Evolutionary conservation across 2,797 vertebrate species (phyloP).

Genomic region (Poecilia velifera): DNA sequence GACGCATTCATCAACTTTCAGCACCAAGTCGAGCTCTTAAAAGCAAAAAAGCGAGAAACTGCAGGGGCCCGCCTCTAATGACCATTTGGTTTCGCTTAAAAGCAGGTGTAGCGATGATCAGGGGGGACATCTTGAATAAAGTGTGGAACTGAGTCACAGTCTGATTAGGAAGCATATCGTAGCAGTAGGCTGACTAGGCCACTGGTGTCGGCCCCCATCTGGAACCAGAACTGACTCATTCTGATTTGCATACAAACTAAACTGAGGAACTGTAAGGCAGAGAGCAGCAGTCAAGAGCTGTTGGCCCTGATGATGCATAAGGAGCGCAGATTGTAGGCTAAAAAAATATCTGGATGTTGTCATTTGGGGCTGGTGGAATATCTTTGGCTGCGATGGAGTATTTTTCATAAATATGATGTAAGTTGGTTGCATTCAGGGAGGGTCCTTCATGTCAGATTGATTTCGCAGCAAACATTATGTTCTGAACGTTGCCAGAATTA

Average conservation of each 20-base stretch:
- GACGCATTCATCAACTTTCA: not conserved
- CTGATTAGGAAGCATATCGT: slow-evolving; percentile 6
- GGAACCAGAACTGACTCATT: not conserved
- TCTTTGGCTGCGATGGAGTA: not conserved
- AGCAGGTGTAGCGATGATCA: not conserved
- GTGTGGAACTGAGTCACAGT: slow-evolving; percentile 2
- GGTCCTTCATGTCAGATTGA: not conserved
- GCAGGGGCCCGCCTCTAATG: no score
- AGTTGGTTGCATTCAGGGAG: not conserved
- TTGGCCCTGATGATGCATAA: not conserved
- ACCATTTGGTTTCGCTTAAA: slow-evolving; percentile 5
- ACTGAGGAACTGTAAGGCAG: not conserved
- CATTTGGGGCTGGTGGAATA: not conserved
- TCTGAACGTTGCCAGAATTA: not conserved
- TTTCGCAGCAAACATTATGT: not conserved
- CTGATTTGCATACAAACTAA: slow-evolving; percentile 6
- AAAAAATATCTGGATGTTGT: not conserved
- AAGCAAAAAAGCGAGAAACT: not conserved
- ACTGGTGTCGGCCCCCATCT: slow-evolving; percentile 1
- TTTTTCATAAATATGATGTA: not conserved
- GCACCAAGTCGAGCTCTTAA: not conserved
- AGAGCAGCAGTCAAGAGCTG: not conserved
- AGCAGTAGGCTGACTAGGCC: not conserved
- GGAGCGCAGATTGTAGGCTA: not conserved
- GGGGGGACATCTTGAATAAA: not conserved